A percentile compares a stretch with the other conserved stretches of the same genome.
phyloP scores from a whole-genome alignment of 1,140 invertebrate genomes.

The Gyrodactylus bullatarudis region DNA sequence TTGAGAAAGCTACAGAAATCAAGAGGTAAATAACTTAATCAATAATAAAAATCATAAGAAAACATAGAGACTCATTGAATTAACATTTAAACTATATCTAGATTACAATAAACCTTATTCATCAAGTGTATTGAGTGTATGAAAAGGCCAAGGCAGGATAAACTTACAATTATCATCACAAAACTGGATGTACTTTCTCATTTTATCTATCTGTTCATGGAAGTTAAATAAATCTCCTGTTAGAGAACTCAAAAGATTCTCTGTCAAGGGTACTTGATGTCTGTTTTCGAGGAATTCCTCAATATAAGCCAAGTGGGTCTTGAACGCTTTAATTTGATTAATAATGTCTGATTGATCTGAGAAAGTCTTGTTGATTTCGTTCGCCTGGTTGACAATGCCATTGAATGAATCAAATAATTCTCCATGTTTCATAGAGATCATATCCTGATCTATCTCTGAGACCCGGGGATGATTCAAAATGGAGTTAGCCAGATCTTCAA shows the following conservation, averaged over 20 bases:
- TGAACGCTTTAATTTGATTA: background rate
- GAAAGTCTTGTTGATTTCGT: background rate
- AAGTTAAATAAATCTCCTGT: background rate
- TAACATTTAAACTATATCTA: no score
- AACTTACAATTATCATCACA: background rate
- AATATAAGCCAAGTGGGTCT: background rate
- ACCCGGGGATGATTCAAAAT: background rate
- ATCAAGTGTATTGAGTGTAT: no score
- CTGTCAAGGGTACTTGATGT: background rate
- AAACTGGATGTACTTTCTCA: background rate
- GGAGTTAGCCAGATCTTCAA: background rate
- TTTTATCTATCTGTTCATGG: background rate
- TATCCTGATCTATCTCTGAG: background rate
- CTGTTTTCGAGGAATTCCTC: background rate
- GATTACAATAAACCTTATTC: no score
- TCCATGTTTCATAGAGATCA: background rate
- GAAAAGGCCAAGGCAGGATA: no score
- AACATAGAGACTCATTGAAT: no score
- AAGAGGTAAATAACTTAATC: no score
- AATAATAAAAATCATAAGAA: no score
- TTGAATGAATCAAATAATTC: background rate
- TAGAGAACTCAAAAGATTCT: background rate
- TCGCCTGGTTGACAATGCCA: background rate
- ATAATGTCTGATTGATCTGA: background rate
- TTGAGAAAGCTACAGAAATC: background rate